Percentiles rank a stretch among this genome's conserved stretches.
Evolutionary conservation across 2,797 vertebrate genomes (phyloP).

Genomic region (Spheniscus humboldti): DNA sequence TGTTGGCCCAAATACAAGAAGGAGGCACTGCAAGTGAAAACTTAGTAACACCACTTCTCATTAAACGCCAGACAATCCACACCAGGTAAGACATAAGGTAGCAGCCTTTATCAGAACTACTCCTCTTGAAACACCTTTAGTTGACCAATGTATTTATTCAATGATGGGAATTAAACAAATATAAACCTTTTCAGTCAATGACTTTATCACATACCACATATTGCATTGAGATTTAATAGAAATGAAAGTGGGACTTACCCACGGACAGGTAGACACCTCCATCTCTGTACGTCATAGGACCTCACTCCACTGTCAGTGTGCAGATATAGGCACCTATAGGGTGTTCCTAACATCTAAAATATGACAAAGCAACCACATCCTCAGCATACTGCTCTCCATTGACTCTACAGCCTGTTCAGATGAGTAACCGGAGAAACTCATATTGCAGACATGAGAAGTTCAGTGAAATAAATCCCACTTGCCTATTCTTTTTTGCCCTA

Average conservation of each 20-base stretch:
- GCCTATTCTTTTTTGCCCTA: background rate
- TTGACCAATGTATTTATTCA: background rate
- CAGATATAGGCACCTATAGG: background rate
- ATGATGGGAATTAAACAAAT: background rate
- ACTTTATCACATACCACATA: background rate
- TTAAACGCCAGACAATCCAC: background rate
- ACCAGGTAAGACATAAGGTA: background rate
- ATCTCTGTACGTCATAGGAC: background rate
- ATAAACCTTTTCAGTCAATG: background rate
- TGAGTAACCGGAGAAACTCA: background rate
- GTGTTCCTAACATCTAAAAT: background rate
- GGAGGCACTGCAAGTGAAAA: background rate
- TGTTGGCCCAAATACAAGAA: background rate
- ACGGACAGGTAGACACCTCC: background rate
- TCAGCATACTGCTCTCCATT: background rate
- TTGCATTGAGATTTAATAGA: background rate
- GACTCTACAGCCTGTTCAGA: background rate
- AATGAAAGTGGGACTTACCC: background rate
- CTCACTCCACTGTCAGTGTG: background rate
- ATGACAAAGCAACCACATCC: background rate
- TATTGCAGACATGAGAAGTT: background rate
- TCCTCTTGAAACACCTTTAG: background rate
- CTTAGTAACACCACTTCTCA: background rate
- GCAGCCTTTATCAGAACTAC: background rate
- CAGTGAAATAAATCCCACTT: background rate